These are phyloP conservation scores for Aleadryas rufinucha DNA, from an alignment of 2,113 vertebrate species.

Conservation along the genomic window DNA sequence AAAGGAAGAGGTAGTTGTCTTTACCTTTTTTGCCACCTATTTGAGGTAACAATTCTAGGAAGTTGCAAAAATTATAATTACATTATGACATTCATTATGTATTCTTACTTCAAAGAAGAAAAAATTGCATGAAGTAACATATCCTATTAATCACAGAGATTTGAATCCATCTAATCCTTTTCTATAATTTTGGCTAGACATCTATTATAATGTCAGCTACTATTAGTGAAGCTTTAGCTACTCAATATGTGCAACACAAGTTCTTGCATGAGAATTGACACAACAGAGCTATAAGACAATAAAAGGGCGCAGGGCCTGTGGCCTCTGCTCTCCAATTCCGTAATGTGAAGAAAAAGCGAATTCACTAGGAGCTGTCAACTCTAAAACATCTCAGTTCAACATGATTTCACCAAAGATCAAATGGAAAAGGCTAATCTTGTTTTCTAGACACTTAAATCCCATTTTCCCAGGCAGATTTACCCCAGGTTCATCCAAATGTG, in stretches of 20 bases:
- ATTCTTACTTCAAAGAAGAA: slow-evolving; percentile 20
- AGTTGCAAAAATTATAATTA: neutral
- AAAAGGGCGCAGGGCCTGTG: slow-evolving; percentile 23
- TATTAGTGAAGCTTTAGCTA: slow-evolving; percentile 42
- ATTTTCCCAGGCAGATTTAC: slow-evolving; percentile 65
- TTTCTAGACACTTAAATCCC: slow-evolving; percentile 68
- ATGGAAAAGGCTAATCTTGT: slow-evolving; percentile 64
- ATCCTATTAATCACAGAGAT: slow-evolving; percentile 59
- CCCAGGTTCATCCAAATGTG: slow-evolving; percentile 22
- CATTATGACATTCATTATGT: neutral
- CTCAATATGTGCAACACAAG: slow-evolving; percentile 29
- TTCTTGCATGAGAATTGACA: slow-evolving; percentile 68
- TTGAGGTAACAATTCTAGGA: neutral
- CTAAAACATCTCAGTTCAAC: slow-evolving; percentile 59
- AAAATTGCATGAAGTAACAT: slow-evolving; percentile 34
- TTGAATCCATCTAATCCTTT: slow-evolving; percentile 23
- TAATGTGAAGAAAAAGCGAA: slow-evolving; percentile 62
- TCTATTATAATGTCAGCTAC: slow-evolving; percentile 47
- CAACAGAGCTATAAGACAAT: slow-evolving; percentile 68
- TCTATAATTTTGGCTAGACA: slow-evolving; percentile 55
- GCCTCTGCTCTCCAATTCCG: slow-evolving; percentile 52
- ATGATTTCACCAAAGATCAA: slow-evolving; percentile 61
- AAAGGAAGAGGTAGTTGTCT: neutral
- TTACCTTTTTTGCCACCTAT: neutral
- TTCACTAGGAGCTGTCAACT: slow-evolving; percentile 55